Evolutionary conservation across 2,888 invertebrate species (phyloP), one percentile per base, ranked within the genome.

Genomic region (Xanthorhoe designata): DNA sequence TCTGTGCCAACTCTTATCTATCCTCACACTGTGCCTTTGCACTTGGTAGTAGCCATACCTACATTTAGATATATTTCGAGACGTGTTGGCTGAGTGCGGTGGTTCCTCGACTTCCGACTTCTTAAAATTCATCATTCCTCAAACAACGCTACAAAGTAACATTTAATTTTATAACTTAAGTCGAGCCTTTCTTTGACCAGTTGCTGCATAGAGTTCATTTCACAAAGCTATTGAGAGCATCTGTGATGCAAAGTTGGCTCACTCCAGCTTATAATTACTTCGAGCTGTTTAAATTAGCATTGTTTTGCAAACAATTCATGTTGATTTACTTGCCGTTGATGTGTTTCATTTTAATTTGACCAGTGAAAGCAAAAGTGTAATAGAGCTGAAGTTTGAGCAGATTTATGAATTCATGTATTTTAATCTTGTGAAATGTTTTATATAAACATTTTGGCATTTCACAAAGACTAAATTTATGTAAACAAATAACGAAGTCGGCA

Each of bases 151-250:
- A 18, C n/a, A 51, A 51, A 51, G 54, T 15, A 18, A 18, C 38
- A 53, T 52, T 38, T 49, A n/a, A n/a, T n/a, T n/a, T n/a, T n/a
- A 32, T 18, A 7, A 18, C 13, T 50, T 15, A 13, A 58, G 49
- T 49, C 15, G 66, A 72, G 61, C 64, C 71, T 76, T 74, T 74
- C 71, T 64, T 64, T 71, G 62, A 69, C 71, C 72, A 62, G 76
- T 66, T 78, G 73, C 55, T 71, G 76, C 71, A 74, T 73, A 69
- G 54, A 62, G 61, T 72, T 75, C 74, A 76, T 74, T 76, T 74
- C 75, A 76, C 77, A 68, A 69, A 67, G 66, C 66, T 54, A 66
- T 71, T 71, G 61, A 68, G 42, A 65, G 63, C 68, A 71, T 70
- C 66, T 71, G 72, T 52, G 64, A 66, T 71, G 71, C 61, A 68